phyloP scores from a whole-genome alignment of 2,888 invertebrate species.

The Halictus ligatus region DNA sequence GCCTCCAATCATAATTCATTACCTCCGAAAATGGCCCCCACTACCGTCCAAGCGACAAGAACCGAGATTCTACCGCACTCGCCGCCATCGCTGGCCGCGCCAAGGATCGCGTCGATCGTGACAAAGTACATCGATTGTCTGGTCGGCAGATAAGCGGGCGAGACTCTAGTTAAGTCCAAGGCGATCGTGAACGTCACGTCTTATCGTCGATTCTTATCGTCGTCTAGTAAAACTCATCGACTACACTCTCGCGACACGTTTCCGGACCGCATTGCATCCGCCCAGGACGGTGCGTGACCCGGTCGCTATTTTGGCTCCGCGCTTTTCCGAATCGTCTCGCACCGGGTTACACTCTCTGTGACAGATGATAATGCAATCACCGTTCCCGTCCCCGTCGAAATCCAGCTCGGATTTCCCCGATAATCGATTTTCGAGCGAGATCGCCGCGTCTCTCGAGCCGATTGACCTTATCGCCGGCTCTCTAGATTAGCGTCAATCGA shows the following conservation, averaged over 20 bases:
- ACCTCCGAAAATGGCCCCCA: too few relatives aligned
- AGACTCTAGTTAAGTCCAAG: background rate
- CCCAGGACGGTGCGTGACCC: too few relatives aligned
- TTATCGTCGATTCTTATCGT: constrained; percentile 22
- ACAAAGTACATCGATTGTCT: background rate
- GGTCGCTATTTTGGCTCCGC: background rate
- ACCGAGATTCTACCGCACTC: too few relatives aligned
- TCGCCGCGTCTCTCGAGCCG: constrained; percentile 50
- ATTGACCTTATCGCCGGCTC: constrained; percentile 59
- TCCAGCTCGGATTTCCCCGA: constrained; percentile 27
- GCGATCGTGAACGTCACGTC: background rate
- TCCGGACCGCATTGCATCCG: too few relatives aligned
- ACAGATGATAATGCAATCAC: constrained; percentile 47
- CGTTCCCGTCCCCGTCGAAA: background rate
- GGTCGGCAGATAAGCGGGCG: background rate
- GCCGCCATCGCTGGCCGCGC: too few relatives aligned
- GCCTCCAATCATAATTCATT: too few relatives aligned
- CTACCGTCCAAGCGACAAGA: too few relatives aligned
- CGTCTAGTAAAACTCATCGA: constrained; percentile 4
- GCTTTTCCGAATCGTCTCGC: background rate
- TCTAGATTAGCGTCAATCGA: constrained; percentile 60
- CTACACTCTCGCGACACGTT: background rate
- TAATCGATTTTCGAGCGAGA: constrained; percentile 42
- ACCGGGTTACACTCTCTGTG: constrained; percentile 4
- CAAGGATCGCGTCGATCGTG: background rate